Base-by-base conservation (phyloP, 2,113 vertebrate species). In the Pan paniscus region DNA sequence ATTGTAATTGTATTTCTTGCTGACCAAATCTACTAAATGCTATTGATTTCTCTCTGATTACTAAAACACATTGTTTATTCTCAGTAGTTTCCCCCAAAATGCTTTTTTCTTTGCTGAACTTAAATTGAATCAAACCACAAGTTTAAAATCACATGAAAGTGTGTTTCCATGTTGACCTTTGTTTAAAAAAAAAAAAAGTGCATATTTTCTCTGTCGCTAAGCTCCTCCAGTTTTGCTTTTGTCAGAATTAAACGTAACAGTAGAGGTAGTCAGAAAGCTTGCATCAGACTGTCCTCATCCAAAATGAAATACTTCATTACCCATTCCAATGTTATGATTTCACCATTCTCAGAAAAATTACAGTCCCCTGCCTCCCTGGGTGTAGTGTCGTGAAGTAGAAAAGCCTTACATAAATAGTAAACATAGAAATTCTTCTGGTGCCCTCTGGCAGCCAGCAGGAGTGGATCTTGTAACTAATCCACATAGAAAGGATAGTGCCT, bases 1-100 rank as follows among this genome's bases (percentile, higher is more conserved):
- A 68, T 23, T 94, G 5, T 95, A 95, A 75, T 23, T 98, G 76
- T 96, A 97, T 57, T 90, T 92, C 59, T 97, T 96, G 57, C 55
- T 95, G 43, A 89, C 83, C 30, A 95, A 59, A 61, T 78, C 57
- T 92, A 81, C 76, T 76, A 70, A 82, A 40, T 92, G 82, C 10
- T 92, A 3, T 48, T 80, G 73, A 85, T n/a, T 84, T 96, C 92
- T 82, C 82, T 87, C 0, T 3, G 14, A 57, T 96, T 97, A 94
- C 76, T 73, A 84, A 95, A 97, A 89, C 84, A 90, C 17, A 82
- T 57, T 90, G 43, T 87, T 89, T 91, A 86, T 95, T 92, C n/a
- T 81, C 75, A 84, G 30, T 97, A 78, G 25, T 97, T 96, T 96
- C 27, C 38, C 23, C 79, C 59, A 38, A 70, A 89, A 97, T 82